Evolutionary conservation across 2,888 invertebrate genomes (phyloP).

Genomic region (Nysson spinosus): DNA sequence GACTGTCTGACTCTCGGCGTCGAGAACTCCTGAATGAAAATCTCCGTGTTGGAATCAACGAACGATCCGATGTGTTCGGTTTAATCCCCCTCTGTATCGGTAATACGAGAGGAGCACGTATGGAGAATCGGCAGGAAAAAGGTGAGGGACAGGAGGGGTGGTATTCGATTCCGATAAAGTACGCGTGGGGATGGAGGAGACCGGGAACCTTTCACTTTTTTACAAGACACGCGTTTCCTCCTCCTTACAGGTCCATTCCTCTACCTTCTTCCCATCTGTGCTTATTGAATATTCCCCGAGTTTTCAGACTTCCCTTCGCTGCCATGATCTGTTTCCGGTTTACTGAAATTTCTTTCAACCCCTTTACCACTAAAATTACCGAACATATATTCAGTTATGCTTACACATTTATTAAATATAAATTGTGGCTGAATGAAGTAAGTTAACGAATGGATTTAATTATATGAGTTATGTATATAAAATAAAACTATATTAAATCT

Average conservation of each 20-base stretch:
- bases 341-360: too few relatives aligned
- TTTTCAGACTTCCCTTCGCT: conserved; percentile 17
- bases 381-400: too few relatives aligned
- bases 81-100: conserved; percentile 13
- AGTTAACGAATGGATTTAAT: too few relatives aligned
- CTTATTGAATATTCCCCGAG: conserved; percentile 17
- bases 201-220: conserved; percentile 75
- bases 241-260: conserved; percentile 18
- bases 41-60: conserved; percentile 30
- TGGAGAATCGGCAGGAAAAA: conserved; percentile 2
- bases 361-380: too few relatives aligned
- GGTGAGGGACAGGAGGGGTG: conserved; percentile 29
- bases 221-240: conserved; percentile 51
- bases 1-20: conserved; percentile 2
- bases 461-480: too few relatives aligned
- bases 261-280: conserved; percentile 7
- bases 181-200: conserved; percentile 61
- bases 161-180: conserved; percentile 54
- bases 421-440: too few relatives aligned
- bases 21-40: conserved; percentile 51
- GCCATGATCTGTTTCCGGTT: conserved; percentile 6
- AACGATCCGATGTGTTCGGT: conserved; percentile 7
- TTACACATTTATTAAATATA: too few relatives aligned
- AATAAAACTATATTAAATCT: too few relatives aligned
- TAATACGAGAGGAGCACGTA: neutral